Conservation (phyloP, 2,113 vertebrate genomes). For the Tetrax tetrax region DNA sequence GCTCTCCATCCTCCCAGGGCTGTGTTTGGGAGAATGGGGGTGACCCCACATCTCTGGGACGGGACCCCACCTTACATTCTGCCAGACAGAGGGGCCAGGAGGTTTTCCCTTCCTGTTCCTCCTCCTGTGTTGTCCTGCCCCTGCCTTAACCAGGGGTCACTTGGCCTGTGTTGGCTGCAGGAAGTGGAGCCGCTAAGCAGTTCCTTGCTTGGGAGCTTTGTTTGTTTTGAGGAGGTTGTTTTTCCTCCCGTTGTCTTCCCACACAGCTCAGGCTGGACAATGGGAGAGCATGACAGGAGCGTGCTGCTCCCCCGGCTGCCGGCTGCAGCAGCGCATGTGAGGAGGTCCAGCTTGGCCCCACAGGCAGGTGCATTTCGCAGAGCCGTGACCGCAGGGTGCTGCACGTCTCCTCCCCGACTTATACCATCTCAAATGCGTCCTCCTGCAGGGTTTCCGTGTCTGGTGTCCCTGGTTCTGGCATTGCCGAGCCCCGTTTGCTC, state of each 20-base stretch:
- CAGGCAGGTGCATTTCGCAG: rapidly evolving
- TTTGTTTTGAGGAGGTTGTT: background rate
- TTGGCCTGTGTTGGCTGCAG: background rate
- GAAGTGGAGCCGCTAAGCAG: background rate
- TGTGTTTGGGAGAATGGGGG: rapidly evolving
- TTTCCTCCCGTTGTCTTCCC: background rate
- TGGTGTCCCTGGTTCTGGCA: background rate
- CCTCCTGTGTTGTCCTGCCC: background rate
- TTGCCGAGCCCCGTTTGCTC: background rate
- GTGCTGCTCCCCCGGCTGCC: background rate
- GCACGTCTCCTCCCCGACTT: rapidly evolving
- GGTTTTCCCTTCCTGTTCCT: background rate
- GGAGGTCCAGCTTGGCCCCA: too few species aligned
- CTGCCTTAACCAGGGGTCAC: background rate
- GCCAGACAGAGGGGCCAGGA: rapidly evolving
- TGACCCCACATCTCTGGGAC: rapidly evolving
- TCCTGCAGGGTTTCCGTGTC: background rate
- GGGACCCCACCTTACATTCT: rapidly evolving
- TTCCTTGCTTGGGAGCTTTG: background rate
- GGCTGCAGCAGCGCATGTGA: rapidly evolving
- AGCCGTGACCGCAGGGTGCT: background rate
- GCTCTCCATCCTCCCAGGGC: background rate
- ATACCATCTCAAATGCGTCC: background rate
- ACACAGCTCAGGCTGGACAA: background rate
- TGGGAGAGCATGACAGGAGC: background rate